Evolutionary conservation across 2,797 vertebrate species (phyloP), one percentile per base, ranked within the genome.

Genomic region (Danio tinwini): DNA sequence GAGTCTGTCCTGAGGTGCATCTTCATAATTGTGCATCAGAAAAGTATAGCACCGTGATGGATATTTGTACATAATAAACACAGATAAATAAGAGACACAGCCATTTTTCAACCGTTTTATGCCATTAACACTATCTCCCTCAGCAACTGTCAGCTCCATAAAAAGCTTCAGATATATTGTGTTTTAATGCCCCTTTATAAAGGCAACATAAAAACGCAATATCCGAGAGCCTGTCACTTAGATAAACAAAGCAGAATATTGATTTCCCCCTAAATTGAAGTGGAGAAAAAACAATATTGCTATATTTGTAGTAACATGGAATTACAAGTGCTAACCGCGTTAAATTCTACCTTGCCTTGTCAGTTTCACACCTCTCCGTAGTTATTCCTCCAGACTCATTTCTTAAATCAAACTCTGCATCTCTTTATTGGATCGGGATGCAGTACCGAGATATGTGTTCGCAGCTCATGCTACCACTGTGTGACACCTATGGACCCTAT

Each of bases 161-260:
- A 93, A 94, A 91, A 84, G 83, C 90, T 90, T 89, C 89, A 90
- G 91, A 93, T 93, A 92, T 92, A 93, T 94, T 92, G 92, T 91
- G 89, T 93, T 94, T 94, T 94, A 94, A 95, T 94, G 92, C 91
- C 86, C 88, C 89, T 92, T 93, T 94, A 93, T 93, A 94, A 93
- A 93, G 89, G 89, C 91, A 91, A 91, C 92, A 94, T 93, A 93
- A 93, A 94, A 93, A 92, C 89, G 93, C 90, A 94, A 95, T 94
- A 94, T 93, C 92, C 84, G 88, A 91, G 87, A 90, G 91, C 90
- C 90, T 90, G 92, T 93, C 92, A 93, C 90, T 91, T 91, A 93
- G 92, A 94, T 94, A 94, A 94, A 95, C 94, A 94, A 94, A 94
- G 92, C 92, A 80, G 91, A 93, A 94, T 94, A 94, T 94, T 94